Conservation (phyloP, 1,140 invertebrate genomes). For the Tetranychus urticae region DNA sequence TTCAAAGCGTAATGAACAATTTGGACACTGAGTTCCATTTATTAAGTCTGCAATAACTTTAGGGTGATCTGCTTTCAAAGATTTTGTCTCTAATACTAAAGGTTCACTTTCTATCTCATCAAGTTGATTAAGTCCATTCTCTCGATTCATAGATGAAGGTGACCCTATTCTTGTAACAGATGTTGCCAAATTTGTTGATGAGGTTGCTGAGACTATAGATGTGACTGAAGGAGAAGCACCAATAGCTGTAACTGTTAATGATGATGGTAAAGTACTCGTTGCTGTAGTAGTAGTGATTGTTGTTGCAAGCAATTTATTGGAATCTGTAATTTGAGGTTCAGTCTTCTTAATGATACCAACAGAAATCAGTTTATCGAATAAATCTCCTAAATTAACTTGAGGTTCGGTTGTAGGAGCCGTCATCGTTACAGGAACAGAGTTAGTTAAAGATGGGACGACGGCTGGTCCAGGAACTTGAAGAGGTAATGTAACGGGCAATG, state of each 20-base stretch:
- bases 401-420: constrained; percentile 11
- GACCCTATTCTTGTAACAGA: too few relatives aligned
- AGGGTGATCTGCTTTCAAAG: constrained; percentile 1
- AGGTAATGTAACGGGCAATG: neutral
- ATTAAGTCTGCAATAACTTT: constrained; percentile 31
- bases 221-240: neutral
- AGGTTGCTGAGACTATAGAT: neutral
- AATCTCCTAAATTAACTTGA: constrained; percentile 45
- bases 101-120: neutral
- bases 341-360: constrained; percentile 44
- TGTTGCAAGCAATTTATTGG: too few relatives aligned
- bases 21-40: constrained; percentile 73
- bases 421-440: neutral
- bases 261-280: too few relatives aligned
- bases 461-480: constrained; percentile 3
- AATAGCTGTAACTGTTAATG: neutral
- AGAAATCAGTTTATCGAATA: constrained; percentile 56
- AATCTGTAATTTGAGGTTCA: neutral
- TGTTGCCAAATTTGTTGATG: neutral
- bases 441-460: too few relatives aligned
- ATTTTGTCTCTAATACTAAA: neutral
- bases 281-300: too few relatives aligned
- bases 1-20: constrained; percentile 66
- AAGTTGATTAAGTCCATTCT: too few relatives aligned
- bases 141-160: too few relatives aligned